Percentiles rank a stretch among this genome's conserved stretches.
These are phyloP conservation scores for Bubo blakistoni DNA, from an alignment of 2,113 vertebrate genomes.

Conservation along the genomic window DNA sequence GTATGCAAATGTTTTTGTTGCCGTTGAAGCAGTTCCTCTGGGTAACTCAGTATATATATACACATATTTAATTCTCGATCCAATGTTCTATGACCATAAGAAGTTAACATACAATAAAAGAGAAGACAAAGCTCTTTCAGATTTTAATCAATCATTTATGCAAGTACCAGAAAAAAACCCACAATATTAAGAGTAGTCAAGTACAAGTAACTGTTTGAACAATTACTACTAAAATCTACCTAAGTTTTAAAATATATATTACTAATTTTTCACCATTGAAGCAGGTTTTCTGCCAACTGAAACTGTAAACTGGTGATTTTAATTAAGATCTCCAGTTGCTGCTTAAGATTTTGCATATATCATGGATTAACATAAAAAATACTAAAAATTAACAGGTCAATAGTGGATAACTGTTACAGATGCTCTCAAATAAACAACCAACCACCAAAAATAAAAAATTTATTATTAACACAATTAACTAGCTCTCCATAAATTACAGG, in stretches of 20 bases:
- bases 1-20: background rate
- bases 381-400: background rate
- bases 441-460: no score
- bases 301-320: background rate
- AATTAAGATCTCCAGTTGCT: background rate
- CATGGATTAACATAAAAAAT: background rate
- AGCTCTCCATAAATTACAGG: no score
- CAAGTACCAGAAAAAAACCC: rapidly evolving
- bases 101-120: background rate
- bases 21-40: background rate
- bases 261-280: background rate
- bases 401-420: background rate
- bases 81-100: rapidly evolving
- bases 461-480: no score
- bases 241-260: background rate
- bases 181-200: background rate
- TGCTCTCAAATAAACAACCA: no score
- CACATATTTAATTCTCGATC: background rate
- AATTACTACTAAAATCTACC: background rate
- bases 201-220: background rate
- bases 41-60: background rate
- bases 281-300: background rate
- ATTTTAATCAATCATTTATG: background rate
- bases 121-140: background rate
- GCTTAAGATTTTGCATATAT: background rate